Evolutionary conservation across 2,797 vertebrate species (phyloP).

Genomic region (Catharus ustulatus): DNA sequence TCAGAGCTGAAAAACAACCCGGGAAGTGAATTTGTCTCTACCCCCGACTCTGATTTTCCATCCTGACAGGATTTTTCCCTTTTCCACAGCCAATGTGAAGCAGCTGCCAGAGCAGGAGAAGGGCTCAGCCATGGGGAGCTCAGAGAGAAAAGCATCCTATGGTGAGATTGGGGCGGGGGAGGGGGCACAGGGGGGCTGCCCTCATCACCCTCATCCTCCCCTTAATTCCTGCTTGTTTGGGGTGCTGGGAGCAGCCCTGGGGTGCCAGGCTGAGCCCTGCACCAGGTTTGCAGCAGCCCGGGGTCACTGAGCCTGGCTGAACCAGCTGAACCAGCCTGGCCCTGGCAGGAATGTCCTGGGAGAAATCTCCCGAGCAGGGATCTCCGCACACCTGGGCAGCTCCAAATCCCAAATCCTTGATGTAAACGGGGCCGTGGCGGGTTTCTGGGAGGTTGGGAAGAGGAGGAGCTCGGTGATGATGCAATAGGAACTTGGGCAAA

Average conservation of each 20-base stretch:
- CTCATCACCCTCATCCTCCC: accelerated
- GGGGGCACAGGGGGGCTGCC: not conserved
- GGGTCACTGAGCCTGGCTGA: not conserved
- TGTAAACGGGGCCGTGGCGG: not conserved
- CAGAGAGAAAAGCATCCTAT: conserved; percentile 43
- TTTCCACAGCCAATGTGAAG: conserved; percentile 9
- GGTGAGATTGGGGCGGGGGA: conserved; percentile 23
- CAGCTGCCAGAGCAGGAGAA: not conserved
- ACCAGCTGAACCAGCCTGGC: not conserved
- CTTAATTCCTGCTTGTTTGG: not conserved
- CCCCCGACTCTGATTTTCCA: not conserved
- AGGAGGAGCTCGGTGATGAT: conserved; percentile 26
- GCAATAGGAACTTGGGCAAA: not conserved
- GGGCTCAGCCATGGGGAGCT: conserved; percentile 28
- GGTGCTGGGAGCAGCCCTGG: not conserved
- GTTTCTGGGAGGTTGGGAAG: not conserved
- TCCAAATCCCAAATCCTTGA: not conserved
- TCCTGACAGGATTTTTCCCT: not conserved
- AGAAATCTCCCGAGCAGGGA: not conserved
- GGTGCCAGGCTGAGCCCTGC: not conserved
- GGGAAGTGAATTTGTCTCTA: too few species aligned
- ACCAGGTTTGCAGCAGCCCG: not conserved
- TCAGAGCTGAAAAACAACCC: not conserved
- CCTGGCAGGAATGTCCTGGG: not conserved
- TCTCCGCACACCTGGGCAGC: not conserved